Evolutionary conservation across 2,113 vertebrate genomes (phyloP).

Genomic region (Nipponia nippon): DNA sequence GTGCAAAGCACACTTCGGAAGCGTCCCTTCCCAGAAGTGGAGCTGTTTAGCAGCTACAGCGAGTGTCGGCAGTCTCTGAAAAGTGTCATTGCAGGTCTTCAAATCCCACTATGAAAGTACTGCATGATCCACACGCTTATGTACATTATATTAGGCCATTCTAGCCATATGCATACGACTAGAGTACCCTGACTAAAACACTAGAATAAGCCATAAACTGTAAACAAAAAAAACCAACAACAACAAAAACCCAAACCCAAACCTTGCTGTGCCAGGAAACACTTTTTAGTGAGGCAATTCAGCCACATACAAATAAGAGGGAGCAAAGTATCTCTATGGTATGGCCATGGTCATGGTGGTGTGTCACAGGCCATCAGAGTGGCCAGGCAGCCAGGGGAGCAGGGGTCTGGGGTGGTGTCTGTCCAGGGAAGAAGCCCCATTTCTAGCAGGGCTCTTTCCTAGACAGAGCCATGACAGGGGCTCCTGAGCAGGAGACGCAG

Average conservation of each 20-base stretch:
- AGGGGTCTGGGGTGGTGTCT: background rate
- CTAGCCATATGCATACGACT: background rate
- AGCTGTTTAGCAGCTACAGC: background rate
- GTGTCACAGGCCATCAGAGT: background rate
- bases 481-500: background rate
- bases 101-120: background rate
- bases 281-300: background rate
- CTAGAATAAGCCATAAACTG: background rate
- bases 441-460: background rate
- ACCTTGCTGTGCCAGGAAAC: background rate
- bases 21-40: background rate
- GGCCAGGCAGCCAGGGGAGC: background rate
- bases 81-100: background rate
- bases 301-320: background rate
- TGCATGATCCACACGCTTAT: no score
- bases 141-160: background rate
- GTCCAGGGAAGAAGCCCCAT: background rate
- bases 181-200: background rate
- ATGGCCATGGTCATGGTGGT: background rate
- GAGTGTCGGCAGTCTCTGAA: background rate
- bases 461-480: background rate
- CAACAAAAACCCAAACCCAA: background rate
- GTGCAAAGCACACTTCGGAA: background rate
- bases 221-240: background rate
- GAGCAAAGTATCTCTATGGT: background rate